Evolutionary conservation across 2,797 vertebrate genomes (phyloP).

Genomic region (Etheostoma perlongum): DNA sequence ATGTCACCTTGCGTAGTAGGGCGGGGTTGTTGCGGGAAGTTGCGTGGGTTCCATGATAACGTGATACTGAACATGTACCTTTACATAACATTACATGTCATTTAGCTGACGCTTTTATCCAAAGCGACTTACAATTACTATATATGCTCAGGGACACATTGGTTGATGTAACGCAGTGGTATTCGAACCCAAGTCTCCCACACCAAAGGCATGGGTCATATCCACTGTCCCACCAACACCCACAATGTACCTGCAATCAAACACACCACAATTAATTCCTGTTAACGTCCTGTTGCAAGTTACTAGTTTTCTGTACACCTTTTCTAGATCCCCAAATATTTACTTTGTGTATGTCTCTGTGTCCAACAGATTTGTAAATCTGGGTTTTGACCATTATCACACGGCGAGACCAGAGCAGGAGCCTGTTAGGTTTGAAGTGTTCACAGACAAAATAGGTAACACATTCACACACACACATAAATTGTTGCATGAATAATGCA

Average conservation of each 20-base stretch:
- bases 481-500: not conserved
- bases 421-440: constrained; percentile 85
- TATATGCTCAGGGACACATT: no score
- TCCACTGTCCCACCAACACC: no score
- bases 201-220: no score
- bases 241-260: not conserved
- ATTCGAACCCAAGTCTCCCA: no score
- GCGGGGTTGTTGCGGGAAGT: no score
- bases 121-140: no score
- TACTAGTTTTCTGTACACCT: not conserved
- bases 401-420: constrained; percentile 72
- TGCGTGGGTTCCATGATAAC: no score
- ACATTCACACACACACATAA: not conserved
- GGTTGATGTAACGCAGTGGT: no score
- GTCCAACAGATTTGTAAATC: constrained; percentile 88
- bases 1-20: no score
- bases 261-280: not conserved
- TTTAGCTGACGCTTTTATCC: no score
- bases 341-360: constrained; percentile 12
- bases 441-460: constrained; percentile 91
- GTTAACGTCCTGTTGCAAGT: not conserved
- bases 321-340: not conserved
- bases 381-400: constrained; percentile 88
- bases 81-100: no score
- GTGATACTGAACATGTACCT: not conserved